Evolutionary conservation across 2,888 invertebrate species (phyloP).

Genomic region (Emmelina monodactyla): DNA sequence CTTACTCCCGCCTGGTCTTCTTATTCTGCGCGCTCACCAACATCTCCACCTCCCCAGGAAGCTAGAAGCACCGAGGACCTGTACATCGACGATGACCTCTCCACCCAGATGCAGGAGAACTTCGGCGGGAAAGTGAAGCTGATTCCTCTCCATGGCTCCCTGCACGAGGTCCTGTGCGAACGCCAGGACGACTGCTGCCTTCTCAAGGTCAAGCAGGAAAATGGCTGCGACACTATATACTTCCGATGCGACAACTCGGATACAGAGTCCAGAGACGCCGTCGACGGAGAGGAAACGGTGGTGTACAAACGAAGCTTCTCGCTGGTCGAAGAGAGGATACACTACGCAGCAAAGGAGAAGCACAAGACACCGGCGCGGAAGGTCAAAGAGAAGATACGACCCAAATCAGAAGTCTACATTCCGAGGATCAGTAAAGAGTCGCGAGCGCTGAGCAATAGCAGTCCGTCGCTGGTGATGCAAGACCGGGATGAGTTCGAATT

Average conservation of each 20-base stretch:
- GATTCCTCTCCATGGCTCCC: conserved; percentile 48
- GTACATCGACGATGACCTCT: conserved; percentile 64
- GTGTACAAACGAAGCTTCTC: conserved; percentile 53
- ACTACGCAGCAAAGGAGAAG: conserved; percentile 39
- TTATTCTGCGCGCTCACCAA: too few relatives aligned
- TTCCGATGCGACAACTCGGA: conserved; percentile 49
- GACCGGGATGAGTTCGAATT: conserved; percentile 40
- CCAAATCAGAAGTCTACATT: conserved; percentile 22
- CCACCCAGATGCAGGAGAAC: conserved; percentile 52
- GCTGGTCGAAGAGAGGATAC: conserved; percentile 44
- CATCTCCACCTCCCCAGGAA: conserved; percentile 34
- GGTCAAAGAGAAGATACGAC: conserved; percentile 16
- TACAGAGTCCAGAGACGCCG: conserved; percentile 40
- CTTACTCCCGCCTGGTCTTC: too few relatives aligned
- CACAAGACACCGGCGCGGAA: conserved; percentile 18
- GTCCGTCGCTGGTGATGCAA: conserved; percentile 31
- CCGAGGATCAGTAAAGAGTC: conserved; percentile 27
- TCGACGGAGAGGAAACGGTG: conserved; percentile 47
- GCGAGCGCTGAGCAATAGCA: conserved; percentile 40
- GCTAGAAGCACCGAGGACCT: conserved; percentile 63
- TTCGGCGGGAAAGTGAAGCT: conserved; percentile 50
- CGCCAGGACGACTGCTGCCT: conserved; percentile 57
- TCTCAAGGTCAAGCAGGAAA: conserved; percentile 49
- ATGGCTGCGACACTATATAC: conserved; percentile 52
- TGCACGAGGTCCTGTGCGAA: conserved; percentile 58